Evolutionary conservation across 2,888 invertebrate genomes (phyloP).

Genomic region (Leptinotarsa peninsularis): DNA sequence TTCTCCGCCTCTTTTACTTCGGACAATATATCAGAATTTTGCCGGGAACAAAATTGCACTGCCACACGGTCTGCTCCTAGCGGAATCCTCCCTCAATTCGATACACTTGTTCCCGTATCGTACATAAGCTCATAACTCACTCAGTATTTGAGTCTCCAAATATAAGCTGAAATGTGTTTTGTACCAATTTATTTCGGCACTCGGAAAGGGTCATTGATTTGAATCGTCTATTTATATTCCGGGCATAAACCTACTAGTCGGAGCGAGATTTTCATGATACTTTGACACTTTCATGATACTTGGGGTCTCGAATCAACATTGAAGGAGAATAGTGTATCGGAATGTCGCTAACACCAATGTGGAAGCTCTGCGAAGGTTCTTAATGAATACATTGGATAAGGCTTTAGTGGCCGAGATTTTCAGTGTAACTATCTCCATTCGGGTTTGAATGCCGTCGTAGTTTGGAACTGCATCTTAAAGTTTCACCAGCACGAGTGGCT

Average conservation of each 20-base stretch:
- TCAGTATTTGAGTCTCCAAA: background rate
- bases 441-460: too few relatives aligned
- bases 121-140: slow-evolving; percentile 8
- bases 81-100: slow-evolving; percentile 4
- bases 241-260: background rate
- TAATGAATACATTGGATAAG: too few relatives aligned
- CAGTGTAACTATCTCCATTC: too few relatives aligned
- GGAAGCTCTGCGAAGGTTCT: too few relatives aligned
- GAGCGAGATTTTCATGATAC: background rate
- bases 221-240: background rate
- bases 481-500: too few relatives aligned
- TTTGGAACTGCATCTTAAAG: too few relatives aligned
- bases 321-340: too few relatives aligned
- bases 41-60: background rate
- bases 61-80: background rate
- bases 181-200: slow-evolving; percentile 1
- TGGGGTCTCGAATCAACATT: too few relatives aligned
- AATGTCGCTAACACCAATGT: too few relatives aligned
- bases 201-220: background rate
- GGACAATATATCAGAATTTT: slow-evolving; percentile 1
- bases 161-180: background rate
- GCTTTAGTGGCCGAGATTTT: too few relatives aligned
- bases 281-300: too few relatives aligned
- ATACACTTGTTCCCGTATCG: slow-evolving; percentile 5
- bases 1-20: background rate